Base-by-base conservation (phyloP, 2,888 invertebrate species). In the Eristalinus aeneus region DNA sequence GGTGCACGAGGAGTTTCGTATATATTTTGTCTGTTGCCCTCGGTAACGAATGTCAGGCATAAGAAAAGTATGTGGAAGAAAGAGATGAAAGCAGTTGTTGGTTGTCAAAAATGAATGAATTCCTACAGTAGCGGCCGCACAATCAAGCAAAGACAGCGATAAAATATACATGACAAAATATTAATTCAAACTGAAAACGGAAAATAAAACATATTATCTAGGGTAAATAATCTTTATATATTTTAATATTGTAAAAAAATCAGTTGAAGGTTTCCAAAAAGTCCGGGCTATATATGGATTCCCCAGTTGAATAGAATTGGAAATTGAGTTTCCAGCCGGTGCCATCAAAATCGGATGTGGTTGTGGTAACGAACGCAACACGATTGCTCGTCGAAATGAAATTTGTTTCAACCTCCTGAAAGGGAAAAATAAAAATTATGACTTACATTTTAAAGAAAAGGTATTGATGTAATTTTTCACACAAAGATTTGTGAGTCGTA, bases 281-380 rank as follows among this genome's bases (percentile, higher is more conserved):
- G n/a, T n/a, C 1, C 12, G 0, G 0, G n/a, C 4, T 16, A 16
- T 5, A 39, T 16, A 8, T 8, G 0, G 46, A 16, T 16, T 46
- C 46, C 16, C 16, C 6, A 16, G 46, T 6, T 8, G 8, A 1
- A 16, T 1, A 16, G 2, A 46, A 2, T 16, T 46, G 16, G 16
- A 46, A 46, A 1, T 2, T 46, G 16, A 46, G 8, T 1, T 23
- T 56, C 95, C 96, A 97, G 11, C 97, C 97, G 0, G 93, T 94
- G 0, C 96, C 97, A 58, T 94, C 94, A 88, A 96, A 97, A 89
- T 95, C 95, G 22, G 93, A 92, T 8, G 94, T 94, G 9, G 96
- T 95, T 54, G 93, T 93, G 83, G 95, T 93, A 64, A 93, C 93
- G 90, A 92, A 80, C 5, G 88, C 88, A 0, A 91, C 31, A 8